These are phyloP conservation scores for Lithophane leautieri DNA, from an alignment of 2,888 invertebrate genomes.

Conservation along the genomic window DNA sequence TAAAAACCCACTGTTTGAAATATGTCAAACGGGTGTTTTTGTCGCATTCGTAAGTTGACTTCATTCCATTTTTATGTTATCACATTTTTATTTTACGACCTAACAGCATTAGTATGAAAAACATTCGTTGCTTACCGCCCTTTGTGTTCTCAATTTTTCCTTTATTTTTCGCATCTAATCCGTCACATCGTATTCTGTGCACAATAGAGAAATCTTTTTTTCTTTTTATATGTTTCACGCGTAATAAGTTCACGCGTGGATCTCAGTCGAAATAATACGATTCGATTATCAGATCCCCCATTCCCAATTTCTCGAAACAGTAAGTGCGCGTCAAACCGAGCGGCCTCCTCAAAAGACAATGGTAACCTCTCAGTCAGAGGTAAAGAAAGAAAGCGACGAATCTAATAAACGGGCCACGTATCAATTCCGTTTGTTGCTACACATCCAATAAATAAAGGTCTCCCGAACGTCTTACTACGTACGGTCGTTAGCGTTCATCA, in stretches of 20 bases:
- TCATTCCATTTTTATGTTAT: conserved; percentile 75
- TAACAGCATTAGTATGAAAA: conserved; percentile 68
- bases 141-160: conserved; percentile 60
- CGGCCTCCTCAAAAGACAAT: conserved; percentile 85
- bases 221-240: conserved; percentile 59
- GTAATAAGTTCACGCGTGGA: conserved; percentile 62
- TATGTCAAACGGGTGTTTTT: conserved; percentile 79
- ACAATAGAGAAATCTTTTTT: conserved; percentile 48
- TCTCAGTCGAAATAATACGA: conserved; percentile 70
- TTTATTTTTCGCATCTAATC: conserved; percentile 61
- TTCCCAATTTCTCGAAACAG: conserved; percentile 72
- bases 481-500: conserved; percentile 77
- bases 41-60: conserved; percentile 77
- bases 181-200: conserved; percentile 52
- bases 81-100: conserved; percentile 70
- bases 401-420: conserved; percentile 88
- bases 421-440: conserved; percentile 87
- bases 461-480: conserved; percentile 71
- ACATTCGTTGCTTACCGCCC: conserved; percentile 57
- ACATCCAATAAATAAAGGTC: conserved; percentile 81
- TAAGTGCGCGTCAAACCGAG: conserved; percentile 82
- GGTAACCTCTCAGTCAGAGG: conserved; percentile 86
- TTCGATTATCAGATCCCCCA: conserved; percentile 74
- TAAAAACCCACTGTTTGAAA: conserved; percentile 81
- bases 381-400: conserved; percentile 88